Evolutionary conservation across 2,888 invertebrate species (phyloP).

Genomic region (Tenthredo livida): DNA sequence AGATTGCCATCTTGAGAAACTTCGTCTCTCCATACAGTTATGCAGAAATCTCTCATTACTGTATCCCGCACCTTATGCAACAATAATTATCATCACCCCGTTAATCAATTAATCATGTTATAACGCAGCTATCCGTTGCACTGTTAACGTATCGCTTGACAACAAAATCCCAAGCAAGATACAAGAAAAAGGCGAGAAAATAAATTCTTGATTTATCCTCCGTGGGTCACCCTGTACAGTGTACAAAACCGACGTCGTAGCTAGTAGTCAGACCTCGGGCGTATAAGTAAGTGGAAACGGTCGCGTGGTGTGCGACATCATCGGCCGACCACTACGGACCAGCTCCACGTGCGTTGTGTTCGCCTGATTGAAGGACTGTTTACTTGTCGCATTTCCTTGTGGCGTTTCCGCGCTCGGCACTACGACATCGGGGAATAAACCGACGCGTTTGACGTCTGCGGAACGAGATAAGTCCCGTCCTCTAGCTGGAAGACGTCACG

Average conservation of each 20-base stretch:
- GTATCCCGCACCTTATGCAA: slow-evolving; percentile 59
- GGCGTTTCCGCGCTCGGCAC: slow-evolving; percentile 40
- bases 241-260: slow-evolving; percentile 45
- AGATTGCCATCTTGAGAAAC: neutral
- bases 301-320: slow-evolving; percentile 21
- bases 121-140: neutral
- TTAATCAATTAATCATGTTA: neutral
- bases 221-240: slow-evolving; percentile 38
- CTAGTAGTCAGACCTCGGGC: slow-evolving; percentile 53
- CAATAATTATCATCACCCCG: neutral
- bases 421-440: neutral
- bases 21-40: neutral
- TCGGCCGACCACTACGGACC: slow-evolving; percentile 42
- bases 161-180: neutral
- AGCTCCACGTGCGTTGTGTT: slow-evolving; percentile 49
- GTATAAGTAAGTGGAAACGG: slow-evolving; percentile 39
- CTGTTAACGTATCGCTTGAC: too few relatives aligned
- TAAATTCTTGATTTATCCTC: slow-evolving; percentile 58
- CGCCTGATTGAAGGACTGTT: slow-evolving; percentile 51
- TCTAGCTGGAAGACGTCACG: neutral
- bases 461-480: neutral
- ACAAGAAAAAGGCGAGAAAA: too few relatives aligned
- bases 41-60: neutral
- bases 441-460: slow-evolving; percentile 28
- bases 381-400: slow-evolving; percentile 55